Evolutionary conservation across 2,888 invertebrate genomes (phyloP).

Genomic region (Erynnis tages): DNA sequence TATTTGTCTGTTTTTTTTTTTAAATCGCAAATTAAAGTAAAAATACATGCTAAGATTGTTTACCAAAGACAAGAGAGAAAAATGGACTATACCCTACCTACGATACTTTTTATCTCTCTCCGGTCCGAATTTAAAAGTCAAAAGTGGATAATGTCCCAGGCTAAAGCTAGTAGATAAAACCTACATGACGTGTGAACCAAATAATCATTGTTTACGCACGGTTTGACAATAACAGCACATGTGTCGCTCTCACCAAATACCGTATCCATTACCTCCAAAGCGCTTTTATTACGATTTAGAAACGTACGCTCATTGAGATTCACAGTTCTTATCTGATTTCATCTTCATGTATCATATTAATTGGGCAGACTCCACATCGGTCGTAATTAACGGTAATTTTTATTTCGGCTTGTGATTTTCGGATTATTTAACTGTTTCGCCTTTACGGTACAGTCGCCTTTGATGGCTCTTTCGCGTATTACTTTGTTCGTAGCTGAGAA

Average conservation of each 20-base stretch:
- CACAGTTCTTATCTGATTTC: constrained; percentile 43
- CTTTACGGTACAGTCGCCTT: constrained; percentile 21
- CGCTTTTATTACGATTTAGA: constrained; percentile 42
- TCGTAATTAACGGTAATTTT: constrained; percentile 49
- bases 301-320: constrained; percentile 42
- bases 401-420: constrained; percentile 47
- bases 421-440: constrained; percentile 39
- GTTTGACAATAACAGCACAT: constrained; percentile 20
- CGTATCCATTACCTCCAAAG: constrained; percentile 38
- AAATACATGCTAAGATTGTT: too few relatives aligned
- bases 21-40: too few relatives aligned
- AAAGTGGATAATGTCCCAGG: too few relatives aligned
- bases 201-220: constrained; percentile 21
- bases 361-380: constrained; percentile 49
- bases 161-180: constrained; percentile 39
- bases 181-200: constrained; percentile 38
- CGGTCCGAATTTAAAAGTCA: too few relatives aligned
- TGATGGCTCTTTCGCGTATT: neutral
- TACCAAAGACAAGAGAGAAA: too few relatives aligned
- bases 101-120: too few relatives aligned
- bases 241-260: constrained; percentile 28
- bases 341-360: constrained; percentile 49
- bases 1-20: too few relatives aligned
- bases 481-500: neutral
- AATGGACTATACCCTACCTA: too few relatives aligned